Percentiles rank a stretch among this genome's conserved stretches.
phyloP scores from a whole-genome alignment of 2,797 vertebrate species.

The Gallinago solitaria region DNA sequence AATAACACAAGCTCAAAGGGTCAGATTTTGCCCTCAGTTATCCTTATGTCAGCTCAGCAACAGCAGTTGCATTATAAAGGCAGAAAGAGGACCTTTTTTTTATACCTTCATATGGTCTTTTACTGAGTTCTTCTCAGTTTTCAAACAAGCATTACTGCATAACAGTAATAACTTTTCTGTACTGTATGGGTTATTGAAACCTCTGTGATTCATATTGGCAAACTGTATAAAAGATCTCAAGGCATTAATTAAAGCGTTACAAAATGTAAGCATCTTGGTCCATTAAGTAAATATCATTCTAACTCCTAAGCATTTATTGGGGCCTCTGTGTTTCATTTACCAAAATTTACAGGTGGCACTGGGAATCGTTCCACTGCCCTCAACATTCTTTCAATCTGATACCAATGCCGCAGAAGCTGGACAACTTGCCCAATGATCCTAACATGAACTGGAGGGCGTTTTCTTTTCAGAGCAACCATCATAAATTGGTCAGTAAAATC shows the following conservation, averaged over 20 bases:
- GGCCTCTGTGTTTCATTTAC: background rate
- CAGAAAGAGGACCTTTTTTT: background rate
- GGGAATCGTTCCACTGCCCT: background rate
- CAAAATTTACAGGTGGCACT: background rate
- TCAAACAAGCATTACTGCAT: background rate
- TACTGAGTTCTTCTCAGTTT: background rate
- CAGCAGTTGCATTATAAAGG: background rate
- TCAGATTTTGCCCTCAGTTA: background rate
- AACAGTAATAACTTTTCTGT: background rate
- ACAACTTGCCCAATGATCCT: background rate
- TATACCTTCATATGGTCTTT: background rate
- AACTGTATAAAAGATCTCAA: background rate
- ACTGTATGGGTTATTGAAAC: background rate
- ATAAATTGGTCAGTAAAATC: background rate
- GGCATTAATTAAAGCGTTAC: background rate
- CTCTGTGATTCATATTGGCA: background rate
- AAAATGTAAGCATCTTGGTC: background rate
- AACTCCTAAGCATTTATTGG: background rate
- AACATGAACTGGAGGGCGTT: background rate
- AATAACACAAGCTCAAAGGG: background rate
- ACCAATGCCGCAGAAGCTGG: background rate
- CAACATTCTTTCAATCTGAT: background rate
- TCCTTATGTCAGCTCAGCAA: background rate
- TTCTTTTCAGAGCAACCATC: background rate
- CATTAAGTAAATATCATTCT: background rate